These are phyloP conservation scores for Cygnus atratus DNA, from an alignment of 2,113 vertebrate species.

Conservation along the genomic window DNA sequence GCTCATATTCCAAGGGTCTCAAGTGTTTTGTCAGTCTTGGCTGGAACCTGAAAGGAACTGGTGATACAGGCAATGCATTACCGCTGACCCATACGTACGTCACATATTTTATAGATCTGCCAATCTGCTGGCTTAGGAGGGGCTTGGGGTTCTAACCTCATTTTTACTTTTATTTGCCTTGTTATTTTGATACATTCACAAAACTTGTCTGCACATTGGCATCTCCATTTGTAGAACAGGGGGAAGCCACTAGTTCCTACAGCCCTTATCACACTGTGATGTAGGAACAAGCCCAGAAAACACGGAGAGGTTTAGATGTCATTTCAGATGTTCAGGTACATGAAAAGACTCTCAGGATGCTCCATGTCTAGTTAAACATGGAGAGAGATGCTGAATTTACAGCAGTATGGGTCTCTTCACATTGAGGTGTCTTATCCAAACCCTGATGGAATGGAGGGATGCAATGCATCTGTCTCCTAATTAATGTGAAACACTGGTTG, in stretches of 20 bases:
- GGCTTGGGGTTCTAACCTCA: neutral
- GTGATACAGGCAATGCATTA: neutral
- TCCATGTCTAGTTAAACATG: neutral
- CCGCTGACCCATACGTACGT: neutral
- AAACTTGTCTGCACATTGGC: neutral
- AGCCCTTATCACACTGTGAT: neutral
- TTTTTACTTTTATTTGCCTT: neutral
- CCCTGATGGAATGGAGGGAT: neutral
- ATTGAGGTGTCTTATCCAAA: neutral
- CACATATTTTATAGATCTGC: neutral
- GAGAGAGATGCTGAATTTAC: neutral
- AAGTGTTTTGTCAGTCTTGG: neutral
- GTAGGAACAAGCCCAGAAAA: neutral
- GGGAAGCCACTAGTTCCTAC: neutral
- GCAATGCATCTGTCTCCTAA: neutral
- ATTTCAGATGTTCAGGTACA: neutral
- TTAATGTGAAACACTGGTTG: neutral
- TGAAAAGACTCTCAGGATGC: neutral
- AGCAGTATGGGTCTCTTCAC: neutral
- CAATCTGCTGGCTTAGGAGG: neutral
- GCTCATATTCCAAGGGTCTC: neutral
- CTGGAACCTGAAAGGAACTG: neutral
- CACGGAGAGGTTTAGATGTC: neutral
- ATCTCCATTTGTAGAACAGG: neutral
- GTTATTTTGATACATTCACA: neutral